Evolutionary conservation across 2,888 invertebrate genomes (phyloP), one percentile per base, ranked within the genome.

Genomic region (Drosophila greeni): DNA sequence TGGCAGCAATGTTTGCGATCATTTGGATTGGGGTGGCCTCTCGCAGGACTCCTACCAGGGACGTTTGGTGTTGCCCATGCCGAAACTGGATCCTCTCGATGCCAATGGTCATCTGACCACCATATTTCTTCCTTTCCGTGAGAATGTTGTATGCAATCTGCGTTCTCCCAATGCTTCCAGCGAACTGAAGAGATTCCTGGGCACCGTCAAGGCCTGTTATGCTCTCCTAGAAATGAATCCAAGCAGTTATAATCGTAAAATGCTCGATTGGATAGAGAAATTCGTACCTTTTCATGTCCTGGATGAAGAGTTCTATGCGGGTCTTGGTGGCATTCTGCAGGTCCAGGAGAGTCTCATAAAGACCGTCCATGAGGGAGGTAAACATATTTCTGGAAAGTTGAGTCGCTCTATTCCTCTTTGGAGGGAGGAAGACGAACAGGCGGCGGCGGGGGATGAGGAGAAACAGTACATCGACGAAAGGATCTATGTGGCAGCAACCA

Each of bases 281-380:
- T 84, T 81, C 9, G 49, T 89, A 1, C 74, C 85, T 24, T 47
- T 72, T 31, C 88, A 88, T 74, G 74, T 88, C 18, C 66, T 66
- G 0, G 88, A 88, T 66, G 86, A 87, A 1, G 45, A 76, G 18
- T 85, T 89, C 45, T 89, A 89, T 76, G 89, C 89, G 0, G 88
- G 88, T 0, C 66, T 89, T 2, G 89, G 87, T 0, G 88, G 85
- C 0, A 66, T 87, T 0, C 52, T 89, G 12, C 77, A 87, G 59
- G 74, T 89, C 40, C 64, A 81, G 5, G 85, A 87, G 62, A 73
- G 81, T 14, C 18, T 80, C 31, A 0, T 16, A 6, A 7, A 16
- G 5, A 9, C 18, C 1, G 16, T 31, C 24, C 3, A 11, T 7
- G 48, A 6, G 24, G 16, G 26, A 2, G 6, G 5, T 11, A 43